These are phyloP conservation scores for Macropus fuliginosus DNA, from an alignment of 2,797 vertebrate genomes.

Conservation along the genomic window DNA sequence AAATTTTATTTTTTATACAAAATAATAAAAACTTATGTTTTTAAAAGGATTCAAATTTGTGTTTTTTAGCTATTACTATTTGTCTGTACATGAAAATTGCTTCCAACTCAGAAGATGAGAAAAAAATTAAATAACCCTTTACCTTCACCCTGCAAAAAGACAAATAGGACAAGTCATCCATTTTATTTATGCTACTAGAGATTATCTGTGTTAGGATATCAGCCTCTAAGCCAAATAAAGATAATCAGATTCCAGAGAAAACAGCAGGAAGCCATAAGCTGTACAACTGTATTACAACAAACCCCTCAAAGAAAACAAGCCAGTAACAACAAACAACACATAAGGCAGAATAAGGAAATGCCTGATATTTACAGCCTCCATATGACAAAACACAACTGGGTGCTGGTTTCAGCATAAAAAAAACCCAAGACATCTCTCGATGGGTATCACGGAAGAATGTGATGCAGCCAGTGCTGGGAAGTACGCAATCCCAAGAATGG, in stretches of 20 bases:
- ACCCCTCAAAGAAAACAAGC: conserved; percentile 71
- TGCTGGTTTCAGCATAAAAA: conserved; percentile 66
- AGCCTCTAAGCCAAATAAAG: conserved; percentile 72
- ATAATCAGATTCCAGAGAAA: conserved; percentile 52
- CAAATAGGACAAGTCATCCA: conserved; percentile 59
- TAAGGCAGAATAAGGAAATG: conserved; percentile 71
- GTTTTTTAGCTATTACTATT: conserved; percentile 69
- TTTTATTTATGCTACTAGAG: conserved; percentile 63
- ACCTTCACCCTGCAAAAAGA: conserved; percentile 55
- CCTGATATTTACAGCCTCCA: conserved; percentile 75
- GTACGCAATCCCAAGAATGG: conserved; percentile 61
- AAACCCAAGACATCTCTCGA: conserved; percentile 55
- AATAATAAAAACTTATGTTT: conserved; percentile 80
- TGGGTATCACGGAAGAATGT: conserved; percentile 54
- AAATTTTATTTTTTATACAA: conserved; percentile 84
- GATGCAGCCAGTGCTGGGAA: conserved; percentile 55
- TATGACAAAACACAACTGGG: conserved; percentile 67
- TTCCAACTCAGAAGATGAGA: conserved; percentile 56
- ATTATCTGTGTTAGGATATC: conserved; percentile 57
- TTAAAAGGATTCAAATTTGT: conserved; percentile 76
- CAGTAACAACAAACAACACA: conserved; percentile 73
- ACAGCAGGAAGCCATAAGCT: conserved; percentile 69
- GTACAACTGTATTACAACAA: conserved; percentile 73
- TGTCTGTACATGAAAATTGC: conserved; percentile 61
- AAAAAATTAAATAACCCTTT: conserved; percentile 66